Percentiles rank a stretch among this genome's conserved stretches.
phyloP scores from a whole-genome alignment of 1,140 invertebrate species.

The Drosophila kohkoa region DNA sequence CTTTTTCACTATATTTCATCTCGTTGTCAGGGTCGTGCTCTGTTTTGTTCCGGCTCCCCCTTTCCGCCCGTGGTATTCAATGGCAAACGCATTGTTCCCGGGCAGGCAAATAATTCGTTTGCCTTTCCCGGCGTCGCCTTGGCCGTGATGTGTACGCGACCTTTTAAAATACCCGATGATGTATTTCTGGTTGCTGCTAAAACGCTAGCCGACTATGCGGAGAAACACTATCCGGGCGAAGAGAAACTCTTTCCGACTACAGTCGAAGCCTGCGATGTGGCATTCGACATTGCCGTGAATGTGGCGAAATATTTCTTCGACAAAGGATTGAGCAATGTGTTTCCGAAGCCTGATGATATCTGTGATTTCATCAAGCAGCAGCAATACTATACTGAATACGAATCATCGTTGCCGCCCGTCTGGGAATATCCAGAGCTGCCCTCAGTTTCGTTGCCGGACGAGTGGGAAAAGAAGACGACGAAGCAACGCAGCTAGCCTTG shows the following conservation, averaged over 20 bases:
- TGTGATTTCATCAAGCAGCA: slow-evolving; percentile 90
- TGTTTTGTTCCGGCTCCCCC: slow-evolving; percentile 96
- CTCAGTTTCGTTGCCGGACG: background rate
- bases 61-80: slow-evolving; percentile 93
- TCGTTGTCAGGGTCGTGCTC: slow-evolving; percentile 46
- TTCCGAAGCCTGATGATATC: slow-evolving; percentile 90
- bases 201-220: slow-evolving; percentile 92
- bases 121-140: slow-evolving; percentile 98
- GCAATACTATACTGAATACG: slow-evolving; percentile 90
- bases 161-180: slow-evolving; percentile 93
- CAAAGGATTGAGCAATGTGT: slow-evolving; percentile 89
- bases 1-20: background rate
- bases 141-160: slow-evolving; percentile 91
- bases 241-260: slow-evolving; percentile 97
- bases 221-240: slow-evolving; percentile 90
- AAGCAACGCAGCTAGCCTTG: background rate
- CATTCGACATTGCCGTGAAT: slow-evolving; percentile 92
- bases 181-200: slow-evolving; percentile 94
- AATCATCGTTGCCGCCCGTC: slow-evolving; percentile 86
- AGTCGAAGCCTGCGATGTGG: slow-evolving; percentile 93
- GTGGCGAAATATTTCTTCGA: slow-evolving; percentile 95
- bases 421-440: slow-evolving; percentile 49
- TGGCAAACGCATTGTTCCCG: slow-evolving; percentile 92
- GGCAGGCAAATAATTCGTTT: slow-evolving; percentile 98
- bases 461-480: background rate